Percentiles rank a stretch among this genome's conserved stretches.
These are phyloP conservation scores for Drosophila kikkawai DNA, from an alignment of 1,140 invertebrate genomes.

Conservation along the genomic window DNA sequence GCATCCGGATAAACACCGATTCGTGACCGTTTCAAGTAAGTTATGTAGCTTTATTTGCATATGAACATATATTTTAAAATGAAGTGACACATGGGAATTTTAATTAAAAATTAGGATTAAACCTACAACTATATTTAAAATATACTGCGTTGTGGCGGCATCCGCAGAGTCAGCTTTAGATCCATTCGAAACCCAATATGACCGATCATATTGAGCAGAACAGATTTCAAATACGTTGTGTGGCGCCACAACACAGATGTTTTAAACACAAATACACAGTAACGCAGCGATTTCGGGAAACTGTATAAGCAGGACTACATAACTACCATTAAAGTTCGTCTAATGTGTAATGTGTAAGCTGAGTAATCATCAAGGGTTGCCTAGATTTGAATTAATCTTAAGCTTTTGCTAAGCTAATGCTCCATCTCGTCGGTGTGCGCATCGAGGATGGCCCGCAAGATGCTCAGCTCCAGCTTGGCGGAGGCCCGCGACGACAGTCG, in stretches of 20 bases:
- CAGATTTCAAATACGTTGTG: slow-evolving; percentile 1
- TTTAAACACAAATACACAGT: slow-evolving; percentile 16
- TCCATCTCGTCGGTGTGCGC: slow-evolving; percentile 79
- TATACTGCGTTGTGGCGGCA: background rate
- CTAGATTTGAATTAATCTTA: slow-evolving; percentile 15
- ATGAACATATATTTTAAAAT: slow-evolving; percentile 58
- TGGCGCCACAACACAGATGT: slow-evolving; percentile 3
- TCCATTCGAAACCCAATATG: slow-evolving; percentile 1
- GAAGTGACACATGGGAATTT: slow-evolving; percentile 47
- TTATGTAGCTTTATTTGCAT: slow-evolving; percentile 67
- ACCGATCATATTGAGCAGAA: background rate
- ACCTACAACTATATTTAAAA: slow-evolving; percentile 13
- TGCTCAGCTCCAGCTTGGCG: slow-evolving; percentile 78
- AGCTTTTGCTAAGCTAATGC: slow-evolving; percentile 37
- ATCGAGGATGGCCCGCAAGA: slow-evolving; percentile 77
- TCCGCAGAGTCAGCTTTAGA: background rate
- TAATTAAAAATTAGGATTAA: slow-evolving; percentile 23
- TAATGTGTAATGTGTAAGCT: slow-evolving; percentile 26
- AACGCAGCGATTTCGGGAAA: background rate
- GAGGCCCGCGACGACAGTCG: slow-evolving; percentile 66
- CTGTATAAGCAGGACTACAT: slow-evolving; percentile 21
- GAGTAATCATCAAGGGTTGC: slow-evolving; percentile 19
- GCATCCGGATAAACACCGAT: slow-evolving; percentile 26
- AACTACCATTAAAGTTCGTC: slow-evolving; percentile 27
- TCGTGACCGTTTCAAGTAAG: slow-evolving; percentile 60